Base-by-base conservation (phyloP, 2,113 vertebrate species). In the Seriola rivoliana region DNA sequence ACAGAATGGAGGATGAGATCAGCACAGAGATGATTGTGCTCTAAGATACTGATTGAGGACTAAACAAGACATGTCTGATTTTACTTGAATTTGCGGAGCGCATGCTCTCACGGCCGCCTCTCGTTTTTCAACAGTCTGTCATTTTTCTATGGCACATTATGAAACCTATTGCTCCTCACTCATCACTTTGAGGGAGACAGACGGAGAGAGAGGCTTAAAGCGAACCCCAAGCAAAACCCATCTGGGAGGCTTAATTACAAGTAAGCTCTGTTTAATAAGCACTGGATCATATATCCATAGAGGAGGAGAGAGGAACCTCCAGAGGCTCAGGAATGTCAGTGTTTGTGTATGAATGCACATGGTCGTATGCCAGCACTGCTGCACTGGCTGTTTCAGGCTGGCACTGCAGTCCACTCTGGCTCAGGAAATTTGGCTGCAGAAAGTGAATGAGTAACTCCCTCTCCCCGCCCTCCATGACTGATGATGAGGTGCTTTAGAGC, bases 261-360 rank as follows among this genome's bases (percentile, higher is more conserved):
- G 82, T 91, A 89, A 90, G 89, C 91, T 91, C 81, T 86, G 84
- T 92, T 92, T 93, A 92, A 93, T 93, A 92, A 90, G 88, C 72
- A 73, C 76, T 77, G 87, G 92, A 87, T 92, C 88, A 60, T 57
- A 78, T 89, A 75, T 91, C 89, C 36, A 12, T 52, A 58, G 87
- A 78, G 77, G 62, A 68, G 81, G 69, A 81, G 75, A 67, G 86
- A 90, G 63, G 80, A 89, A 75, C 84, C 90, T 90, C 87, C 86
- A 72, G 87, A 89, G 84, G 74, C 81, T 84, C 79, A 79, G 82
- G 84, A 92, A 90, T 88, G 89, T 89, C 82, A 68, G 78, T 71
- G 84, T 91, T 86, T 82, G 81, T 78, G 80, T 84, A 46, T 82
- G 80, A 88, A 80, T 42, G 80, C 46, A 64, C 19, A 23, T 5